phyloP scores from a whole-genome alignment of 2,888 invertebrate species.

The Tigriopus californicus region DNA sequence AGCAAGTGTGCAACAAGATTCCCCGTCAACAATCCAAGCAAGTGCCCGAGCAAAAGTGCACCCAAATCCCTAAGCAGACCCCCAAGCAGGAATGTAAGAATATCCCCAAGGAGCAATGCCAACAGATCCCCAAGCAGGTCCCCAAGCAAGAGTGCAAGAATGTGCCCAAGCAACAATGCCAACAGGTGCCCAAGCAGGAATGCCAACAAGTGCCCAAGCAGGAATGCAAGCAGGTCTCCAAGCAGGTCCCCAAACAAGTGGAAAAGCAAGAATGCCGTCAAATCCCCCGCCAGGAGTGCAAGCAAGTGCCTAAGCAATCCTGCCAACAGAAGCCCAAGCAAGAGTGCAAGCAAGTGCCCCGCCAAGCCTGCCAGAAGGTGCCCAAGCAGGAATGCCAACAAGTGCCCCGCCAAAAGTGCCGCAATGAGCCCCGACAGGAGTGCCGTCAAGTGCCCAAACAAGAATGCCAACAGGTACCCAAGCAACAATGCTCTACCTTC shows the following conservation, averaged over 20 bases:
- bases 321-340: constrained; percentile 14
- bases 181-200: constrained; percentile 9
- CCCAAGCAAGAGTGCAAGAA: not conserved
- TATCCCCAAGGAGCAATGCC: constrained; percentile 7
- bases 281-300: constrained; percentile 12
- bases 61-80: constrained; percentile 1
- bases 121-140: constrained; percentile 3
- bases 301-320: constrained; percentile 5
- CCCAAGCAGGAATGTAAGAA: constrained; percentile 5
- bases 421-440: not conserved
- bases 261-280: constrained; percentile 12
- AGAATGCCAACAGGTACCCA: constrained; percentile 12
- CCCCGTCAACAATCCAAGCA: constrained; percentile 1
- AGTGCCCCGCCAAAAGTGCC: constrained; percentile 8
- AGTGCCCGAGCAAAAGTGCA: constrained; percentile 1
- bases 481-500: constrained; percentile 11
- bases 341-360: constrained; percentile 13
- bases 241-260: constrained; percentile 14
- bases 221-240: constrained; percentile 6
- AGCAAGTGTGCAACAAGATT: constrained; percentile 3
- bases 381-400: constrained; percentile 11
- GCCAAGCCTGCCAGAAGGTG: constrained; percentile 6
- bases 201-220: constrained; percentile 13
- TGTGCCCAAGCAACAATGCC: constrained; percentile 3
- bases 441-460: constrained; percentile 5